Evolutionary conservation across 37 sponge, comb jelly and placozoan species (phyloP).

Genomic region (Chondrilla cf. caribensis): DNA sequence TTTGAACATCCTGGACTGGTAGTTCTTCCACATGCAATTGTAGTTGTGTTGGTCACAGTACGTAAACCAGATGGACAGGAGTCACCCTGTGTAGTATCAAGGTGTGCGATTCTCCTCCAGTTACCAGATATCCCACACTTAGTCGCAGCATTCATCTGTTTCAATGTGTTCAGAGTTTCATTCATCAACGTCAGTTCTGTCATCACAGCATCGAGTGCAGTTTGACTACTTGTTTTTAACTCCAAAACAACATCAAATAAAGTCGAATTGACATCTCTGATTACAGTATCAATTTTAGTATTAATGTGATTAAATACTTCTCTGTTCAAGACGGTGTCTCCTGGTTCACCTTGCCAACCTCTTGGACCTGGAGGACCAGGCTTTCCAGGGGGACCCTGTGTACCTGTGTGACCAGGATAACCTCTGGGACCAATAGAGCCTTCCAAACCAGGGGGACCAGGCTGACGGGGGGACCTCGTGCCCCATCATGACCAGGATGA

Average conservation of each 20-base stretch:
- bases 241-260: no score
- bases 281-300: neutral
- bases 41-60: neutral
- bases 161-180: no score
- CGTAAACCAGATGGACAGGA: neutral
- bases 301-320: neutral
- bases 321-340: neutral
- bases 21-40: neutral
- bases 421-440: neutral
- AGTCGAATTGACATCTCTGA: no score
- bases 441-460: neutral
- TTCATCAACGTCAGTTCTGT: no score
- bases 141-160: no score
- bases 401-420: neutral
- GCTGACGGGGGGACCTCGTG: neutral
- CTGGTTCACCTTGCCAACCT: neutral
- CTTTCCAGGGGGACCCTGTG: neutral
- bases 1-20: neutral
- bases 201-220: no score
- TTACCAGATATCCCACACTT: no score
- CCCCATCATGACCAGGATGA: neutral
- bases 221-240: no score
- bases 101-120: no score
- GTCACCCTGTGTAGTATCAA: no score
- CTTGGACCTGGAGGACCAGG: neutral